Evolutionary conservation across 2,113 vertebrate species (phyloP), one percentile per base, ranked within the genome.

Genomic region (Chionodraco myersi): DNA sequence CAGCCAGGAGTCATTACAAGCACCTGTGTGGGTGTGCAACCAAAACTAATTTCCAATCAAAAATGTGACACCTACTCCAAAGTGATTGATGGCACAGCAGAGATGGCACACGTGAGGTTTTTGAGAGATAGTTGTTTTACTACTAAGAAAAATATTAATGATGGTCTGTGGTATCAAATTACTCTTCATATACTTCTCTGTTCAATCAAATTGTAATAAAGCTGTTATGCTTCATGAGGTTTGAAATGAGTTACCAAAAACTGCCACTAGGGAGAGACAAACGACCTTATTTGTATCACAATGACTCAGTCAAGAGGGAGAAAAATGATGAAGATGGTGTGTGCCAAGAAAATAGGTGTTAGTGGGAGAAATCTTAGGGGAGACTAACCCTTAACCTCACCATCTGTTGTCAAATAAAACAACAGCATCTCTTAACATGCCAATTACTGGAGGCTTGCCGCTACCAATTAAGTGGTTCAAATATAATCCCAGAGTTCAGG

Each of bases 241-340:
- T 10, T 56, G 3, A 60, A 47, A n/a, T 58, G 58, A 67, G 23
- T 26, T 89, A 49, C 44, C 41, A 75, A n/a, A 51, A 1, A 12
- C 53, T 12, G 16, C 75, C 93, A 91, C 88, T 73, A 93, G 94
- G 92, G 83, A 90, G 91, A 75, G n/a, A 58, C 82, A 41, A 61
- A 8, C 41, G 7, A 47, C 52, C 9, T 36, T 16, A 45, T 56
- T 56, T 30, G 70, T 13, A 66, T 51, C 5, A 51, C 41, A 52
- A 30, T 5, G 4, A 41, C n/a, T 4, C 2, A 0, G 41, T 49
- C 5, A 16, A 63, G 47, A 15, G 4, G 1, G 10, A 11, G 16
- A 1, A 48, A 26, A 36, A 51, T 6, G 6, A 16, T 15, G 5
- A 6, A 45, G 1, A 34, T 6, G 23, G 2, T 47, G 30, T 26